phyloP scores from a whole-genome alignment of 2,113 vertebrate species.

The Malurus alboscapulatus region DNA sequence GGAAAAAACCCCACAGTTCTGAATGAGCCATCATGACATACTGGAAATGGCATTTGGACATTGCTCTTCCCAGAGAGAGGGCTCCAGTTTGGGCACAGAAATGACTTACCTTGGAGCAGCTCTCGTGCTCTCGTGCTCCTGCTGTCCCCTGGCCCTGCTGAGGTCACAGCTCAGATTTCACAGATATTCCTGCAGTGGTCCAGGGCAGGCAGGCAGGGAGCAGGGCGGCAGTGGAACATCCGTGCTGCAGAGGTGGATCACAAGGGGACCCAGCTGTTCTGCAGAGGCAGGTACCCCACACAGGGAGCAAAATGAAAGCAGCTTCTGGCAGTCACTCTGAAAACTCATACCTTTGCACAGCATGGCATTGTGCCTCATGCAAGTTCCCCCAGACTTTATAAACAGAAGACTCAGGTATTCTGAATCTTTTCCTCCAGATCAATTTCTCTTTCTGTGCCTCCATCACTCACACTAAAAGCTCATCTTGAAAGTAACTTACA shows the following conservation, averaged over 20 bases:
- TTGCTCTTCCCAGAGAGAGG: neutral
- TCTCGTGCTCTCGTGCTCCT: neutral
- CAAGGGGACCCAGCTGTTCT: neutral
- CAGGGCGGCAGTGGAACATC: fast-evolving
- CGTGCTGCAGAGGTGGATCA: neutral
- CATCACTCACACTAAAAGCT: neutral
- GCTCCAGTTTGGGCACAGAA: neutral
- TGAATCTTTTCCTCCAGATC: neutral
- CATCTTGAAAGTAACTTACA: neutral
- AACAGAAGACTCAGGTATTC: neutral
- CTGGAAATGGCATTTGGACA: neutral
- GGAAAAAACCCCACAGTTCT: neutral
- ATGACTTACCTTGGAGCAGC: neutral
- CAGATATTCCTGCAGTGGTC: fast-evolving
- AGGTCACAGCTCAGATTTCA: fast-evolving
- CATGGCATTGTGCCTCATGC: neutral
- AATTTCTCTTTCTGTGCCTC: neutral
- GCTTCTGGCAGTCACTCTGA: neutral
- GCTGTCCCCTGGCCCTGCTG: fast-evolving
- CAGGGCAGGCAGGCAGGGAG: neutral
- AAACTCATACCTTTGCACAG: neutral
- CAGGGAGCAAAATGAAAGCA: neutral
- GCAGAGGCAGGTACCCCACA: fast-evolving
- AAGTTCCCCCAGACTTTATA: neutral
- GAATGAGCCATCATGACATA: fast-evolving